Evolutionary conservation across 2,113 vertebrate genomes (phyloP), one percentile per base, ranked within the genome.

Genomic region (Myrmophylax atrothorax): DNA sequence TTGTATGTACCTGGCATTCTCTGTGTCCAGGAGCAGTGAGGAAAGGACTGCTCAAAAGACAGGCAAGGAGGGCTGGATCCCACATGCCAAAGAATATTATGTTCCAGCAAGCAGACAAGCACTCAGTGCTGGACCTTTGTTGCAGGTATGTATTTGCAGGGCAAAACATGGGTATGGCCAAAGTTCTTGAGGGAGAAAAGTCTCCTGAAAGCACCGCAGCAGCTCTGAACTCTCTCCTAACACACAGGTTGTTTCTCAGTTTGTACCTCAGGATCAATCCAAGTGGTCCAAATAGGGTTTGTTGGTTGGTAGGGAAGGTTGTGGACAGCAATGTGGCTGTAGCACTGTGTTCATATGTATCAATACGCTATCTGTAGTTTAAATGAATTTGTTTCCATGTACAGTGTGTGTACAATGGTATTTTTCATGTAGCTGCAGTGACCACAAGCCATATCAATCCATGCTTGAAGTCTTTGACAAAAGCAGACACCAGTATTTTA

Each of bases 381-480:
- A 38, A 87, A 87, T 24, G 25, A 73, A 63, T 67, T 91, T 74
- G 35, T 82, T 62, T 62, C 49, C 42, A 26, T 4, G 46, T 82
- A 38, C 26, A 24, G 49, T 82, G 50, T 68, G 67, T 72, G 67
- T 76, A 90, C 33, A 87, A 18, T 56, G 62, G 37, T 82, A 70
- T 91, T 76, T 94, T 94, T 85, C 64, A 82, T 24, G 72, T 79
- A 79, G 58, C 72, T 72, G 50, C 81, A 86, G 52, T 91, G 89
- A 95, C 94, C 94, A 79, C 83, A 87, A 92, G 84, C 68, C 84
- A 68, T 44, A 86, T 12, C 76, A 84, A 49, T 25, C 73, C 84
- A 33, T 89, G 56, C 69, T 84, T 77, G 42, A 88, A 38, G 37
- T 94, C 42, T 76, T 75, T 74, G 82, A 60, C 67, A 92, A 92